These are phyloP conservation scores for Hybos culiciformis DNA, from an alignment of 2,888 invertebrate genomes.

Conservation along the genomic window DNA sequence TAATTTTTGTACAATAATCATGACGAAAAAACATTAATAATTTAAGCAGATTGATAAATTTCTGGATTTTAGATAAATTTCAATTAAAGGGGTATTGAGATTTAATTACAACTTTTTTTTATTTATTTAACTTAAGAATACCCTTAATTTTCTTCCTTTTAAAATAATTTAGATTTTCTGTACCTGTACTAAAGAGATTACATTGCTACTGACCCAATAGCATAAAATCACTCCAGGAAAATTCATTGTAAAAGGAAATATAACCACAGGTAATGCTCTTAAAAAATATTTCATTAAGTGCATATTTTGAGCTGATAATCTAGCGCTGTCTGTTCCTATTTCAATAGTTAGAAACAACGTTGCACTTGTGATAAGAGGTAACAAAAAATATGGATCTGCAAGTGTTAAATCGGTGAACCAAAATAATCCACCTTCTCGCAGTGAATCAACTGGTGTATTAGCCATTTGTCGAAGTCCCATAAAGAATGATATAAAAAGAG, in stretches of 20 bases:
- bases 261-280: constrained; percentile 58
- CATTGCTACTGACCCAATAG: constrained; percentile 83
- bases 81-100: too few species aligned
- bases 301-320: constrained; percentile 51
- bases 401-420: constrained; percentile 92
- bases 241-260: constrained; percentile 73
- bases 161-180: not conserved
- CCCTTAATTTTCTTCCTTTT: too few species aligned
- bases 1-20: too few species aligned
- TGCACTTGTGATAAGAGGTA: constrained; percentile 73
- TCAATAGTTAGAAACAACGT: constrained; percentile 75
- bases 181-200: constrained; percentile 64
- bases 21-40: too few species aligned
- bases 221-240: constrained; percentile 79
- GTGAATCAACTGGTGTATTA: constrained; percentile 77
- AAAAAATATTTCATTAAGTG: constrained; percentile 61
- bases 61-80: too few species aligned
- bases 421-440: constrained; percentile 72
- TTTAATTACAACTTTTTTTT: too few species aligned
- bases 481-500: constrained; percentile 86
- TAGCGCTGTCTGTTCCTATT: constrained; percentile 62
- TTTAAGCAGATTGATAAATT: too few species aligned
- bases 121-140: too few species aligned
- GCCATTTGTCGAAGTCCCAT: constrained; percentile 79
- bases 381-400: constrained; percentile 73